These are phyloP conservation scores for Trogon melanurus DNA, from an alignment of 2,113 vertebrate species.

Conservation along the genomic window DNA sequence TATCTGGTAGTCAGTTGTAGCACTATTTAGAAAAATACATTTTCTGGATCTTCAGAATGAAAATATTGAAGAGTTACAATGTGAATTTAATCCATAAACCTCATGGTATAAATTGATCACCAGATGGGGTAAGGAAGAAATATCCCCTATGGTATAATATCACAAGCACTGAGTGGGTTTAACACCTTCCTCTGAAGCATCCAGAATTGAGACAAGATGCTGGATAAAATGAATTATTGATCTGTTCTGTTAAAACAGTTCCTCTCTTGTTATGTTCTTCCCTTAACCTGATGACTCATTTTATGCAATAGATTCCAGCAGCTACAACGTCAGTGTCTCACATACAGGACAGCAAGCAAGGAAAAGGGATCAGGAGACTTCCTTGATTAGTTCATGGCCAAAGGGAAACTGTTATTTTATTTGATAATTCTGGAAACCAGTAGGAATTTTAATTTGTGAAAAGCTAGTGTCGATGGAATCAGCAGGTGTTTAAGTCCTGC, in stretches of 20 bases:
- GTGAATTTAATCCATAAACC: background rate
- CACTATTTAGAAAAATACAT: background rate
- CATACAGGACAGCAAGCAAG: background rate
- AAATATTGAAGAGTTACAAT: background rate
- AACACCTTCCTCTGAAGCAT: slow-evolving; percentile 30
- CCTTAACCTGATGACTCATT: background rate
- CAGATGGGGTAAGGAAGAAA: slow-evolving; percentile 1
- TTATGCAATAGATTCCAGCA: background rate
- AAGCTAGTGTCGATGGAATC: background rate
- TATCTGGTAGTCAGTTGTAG: slow-evolving; percentile 14
- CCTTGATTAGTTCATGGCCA: background rate
- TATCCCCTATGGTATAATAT: background rate
- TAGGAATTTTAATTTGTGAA: background rate
- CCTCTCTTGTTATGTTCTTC: background rate
- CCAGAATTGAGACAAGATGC: slow-evolving; percentile 35
- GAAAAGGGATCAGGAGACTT: background rate
- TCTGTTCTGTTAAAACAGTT: background rate
- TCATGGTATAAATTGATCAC: slow-evolving; percentile 30
- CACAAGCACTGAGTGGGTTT: background rate
- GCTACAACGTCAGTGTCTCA: background rate
- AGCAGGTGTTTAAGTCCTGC: background rate
- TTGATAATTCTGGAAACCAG: background rate
- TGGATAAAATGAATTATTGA: background rate
- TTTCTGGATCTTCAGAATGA: slow-evolving; percentile 2
- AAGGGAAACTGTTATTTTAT: background rate